Conservation (phyloP, 2,113 vertebrate genomes). For the Ictalurus punctatus region DNA sequence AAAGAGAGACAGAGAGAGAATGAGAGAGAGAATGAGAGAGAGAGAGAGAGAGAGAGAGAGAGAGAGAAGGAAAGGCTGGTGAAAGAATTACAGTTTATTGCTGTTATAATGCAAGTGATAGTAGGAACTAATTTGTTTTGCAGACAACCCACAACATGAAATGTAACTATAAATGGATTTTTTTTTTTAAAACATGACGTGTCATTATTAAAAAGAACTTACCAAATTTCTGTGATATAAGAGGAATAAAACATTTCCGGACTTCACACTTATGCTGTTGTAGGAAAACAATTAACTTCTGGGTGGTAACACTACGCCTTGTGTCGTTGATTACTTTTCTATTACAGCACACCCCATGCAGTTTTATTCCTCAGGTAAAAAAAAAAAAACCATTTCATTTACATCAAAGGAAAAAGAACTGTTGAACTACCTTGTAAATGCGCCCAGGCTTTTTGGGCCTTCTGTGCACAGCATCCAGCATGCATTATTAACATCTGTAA, state of each 20-base stretch:
- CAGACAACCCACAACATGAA: background rate
- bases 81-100: background rate
- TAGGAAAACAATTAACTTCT: background rate
- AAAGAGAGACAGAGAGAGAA: background rate
- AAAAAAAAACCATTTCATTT: background rate
- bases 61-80: background rate
- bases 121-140: background rate
- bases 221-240: background rate
- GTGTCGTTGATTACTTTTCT: background rate
- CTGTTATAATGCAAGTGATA: background rate
- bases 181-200: background rate
- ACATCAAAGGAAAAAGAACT: background rate
- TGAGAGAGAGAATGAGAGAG: too few relatives aligned
- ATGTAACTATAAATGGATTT: background rate
- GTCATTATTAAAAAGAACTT: background rate
- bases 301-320: background rate
- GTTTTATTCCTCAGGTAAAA: background rate
- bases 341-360: background rate
- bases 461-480: constrained; percentile 6
- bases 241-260: background rate
- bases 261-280: background rate
- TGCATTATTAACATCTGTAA: constrained; percentile 35
- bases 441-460: background rate
- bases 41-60: too few relatives aligned
- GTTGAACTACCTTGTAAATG: background rate